Evolutionary conservation across 1,140 invertebrate genomes (phyloP).

Genomic region (Paraescarpia echinospica): DNA sequence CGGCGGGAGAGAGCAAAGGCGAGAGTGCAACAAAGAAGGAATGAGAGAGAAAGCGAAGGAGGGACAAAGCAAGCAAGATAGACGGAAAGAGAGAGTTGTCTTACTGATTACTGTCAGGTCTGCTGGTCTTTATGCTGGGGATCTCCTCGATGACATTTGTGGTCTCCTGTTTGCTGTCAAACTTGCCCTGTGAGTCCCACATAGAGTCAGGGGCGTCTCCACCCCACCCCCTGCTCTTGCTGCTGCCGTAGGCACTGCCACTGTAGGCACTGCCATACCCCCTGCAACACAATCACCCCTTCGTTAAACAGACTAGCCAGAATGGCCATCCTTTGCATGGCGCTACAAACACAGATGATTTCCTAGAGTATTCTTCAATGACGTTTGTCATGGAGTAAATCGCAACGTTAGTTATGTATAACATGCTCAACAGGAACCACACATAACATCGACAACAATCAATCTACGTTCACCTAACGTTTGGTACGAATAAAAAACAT

Average conservation of each 20-base stretch:
- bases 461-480: too few relatives aligned
- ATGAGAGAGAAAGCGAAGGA: not conserved
- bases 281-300: slow-evolving; percentile 10
- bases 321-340: slow-evolving; percentile 20
- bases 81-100: not conserved
- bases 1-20: too few relatives aligned
- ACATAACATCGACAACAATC: too few relatives aligned
- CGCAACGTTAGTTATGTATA: too few relatives aligned
- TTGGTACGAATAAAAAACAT: too few relatives aligned
- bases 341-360: too few relatives aligned
- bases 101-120: not conserved
- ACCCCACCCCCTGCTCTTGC: not conserved
- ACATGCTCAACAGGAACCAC: too few relatives aligned
- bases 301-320: not conserved
- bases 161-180: slow-evolving; percentile 42
- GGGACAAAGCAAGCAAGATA: not conserved
- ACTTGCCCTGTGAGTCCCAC: slow-evolving; percentile 31
- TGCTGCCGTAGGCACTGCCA: slow-evolving; percentile 36
- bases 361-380: too few relatives aligned
- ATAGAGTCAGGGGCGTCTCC: not conserved
- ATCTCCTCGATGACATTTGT: not conserved
- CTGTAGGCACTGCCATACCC: slow-evolving; percentile 38
- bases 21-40: not conserved
- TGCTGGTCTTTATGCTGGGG: not conserved
- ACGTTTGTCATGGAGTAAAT: too few relatives aligned